These are phyloP conservation scores for Sprattus sprattus DNA, from an alignment of 2,113 vertebrate species.

Conservation along the genomic window DNA sequence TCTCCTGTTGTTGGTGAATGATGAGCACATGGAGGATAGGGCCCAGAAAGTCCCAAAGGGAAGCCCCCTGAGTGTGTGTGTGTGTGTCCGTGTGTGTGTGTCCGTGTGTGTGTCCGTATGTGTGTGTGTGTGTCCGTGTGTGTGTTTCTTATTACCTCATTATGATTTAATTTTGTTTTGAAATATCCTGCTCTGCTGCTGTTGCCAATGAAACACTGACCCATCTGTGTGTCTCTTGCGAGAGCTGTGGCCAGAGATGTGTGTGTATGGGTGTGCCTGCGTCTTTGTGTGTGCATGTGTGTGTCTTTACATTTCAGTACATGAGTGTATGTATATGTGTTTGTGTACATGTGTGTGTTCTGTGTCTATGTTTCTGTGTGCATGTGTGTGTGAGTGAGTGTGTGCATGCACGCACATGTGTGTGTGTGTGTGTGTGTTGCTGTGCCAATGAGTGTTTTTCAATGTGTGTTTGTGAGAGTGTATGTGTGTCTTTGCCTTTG, in stretches of 20 bases:
- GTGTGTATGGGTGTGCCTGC: background rate
- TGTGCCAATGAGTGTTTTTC: background rate
- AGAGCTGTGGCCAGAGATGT: background rate
- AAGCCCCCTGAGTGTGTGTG: background rate
- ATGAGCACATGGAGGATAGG: too few species aligned
- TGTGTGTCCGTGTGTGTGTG: background rate
- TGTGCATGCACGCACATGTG: background rate
- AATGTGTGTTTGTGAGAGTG: background rate
- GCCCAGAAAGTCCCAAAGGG: too few species aligned
- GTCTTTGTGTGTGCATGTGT: background rate
- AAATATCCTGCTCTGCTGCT: too few species aligned
- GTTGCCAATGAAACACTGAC: too few species aligned
- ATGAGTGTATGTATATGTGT: conserved; percentile 8
- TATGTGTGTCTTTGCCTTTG: background rate
- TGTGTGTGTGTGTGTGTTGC: background rate
- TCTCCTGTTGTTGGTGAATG: too few species aligned
- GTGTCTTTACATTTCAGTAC: too few species aligned
- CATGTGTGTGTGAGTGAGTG: background rate
- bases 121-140: background rate
- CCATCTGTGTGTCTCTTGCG: background rate
- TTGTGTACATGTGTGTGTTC: background rate
- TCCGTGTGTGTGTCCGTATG: background rate
- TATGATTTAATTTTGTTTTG: too few species aligned
- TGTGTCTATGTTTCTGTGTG: background rate
- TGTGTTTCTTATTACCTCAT: background rate